Base-by-base conservation (phyloP, 2,797 vertebrate genomes). In the Leucoraja ocellata region DNA sequence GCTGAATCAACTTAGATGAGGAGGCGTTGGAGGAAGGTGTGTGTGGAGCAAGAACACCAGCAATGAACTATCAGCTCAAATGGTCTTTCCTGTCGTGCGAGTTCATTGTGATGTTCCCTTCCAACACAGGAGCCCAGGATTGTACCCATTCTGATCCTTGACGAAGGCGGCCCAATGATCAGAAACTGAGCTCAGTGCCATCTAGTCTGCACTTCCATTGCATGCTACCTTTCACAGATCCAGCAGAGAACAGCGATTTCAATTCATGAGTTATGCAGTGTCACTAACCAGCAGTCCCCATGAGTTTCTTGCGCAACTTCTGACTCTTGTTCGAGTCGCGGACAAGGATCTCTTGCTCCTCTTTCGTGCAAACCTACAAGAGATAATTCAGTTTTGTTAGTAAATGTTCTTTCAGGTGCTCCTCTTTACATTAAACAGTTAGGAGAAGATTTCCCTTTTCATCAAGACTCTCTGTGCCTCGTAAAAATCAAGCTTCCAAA, bases 281-380 rank as follows among this genome's bases (percentile, higher is more conserved):
- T 0, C 71, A 61, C 96, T 95, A 95, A 99, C 98, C 98, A 96
- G 97, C 1, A 46, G 71, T 74, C 21, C 23, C 97, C 98, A 99
- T 96, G 5, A 99, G 98, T 94, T 99, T 99, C 95, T 99, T 99
- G 93, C 98, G 95, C 76, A 99, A 95, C 95, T 98, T 99, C 95
- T 99, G 98, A 95, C 99, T 99, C 96, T 98, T 99, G 96, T 99
- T 99, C 73, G 99, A 99, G 95, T 99, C 98, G 93, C 98, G 96
- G 18, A 98, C 98, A 93, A 99, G 96, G 94, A 99, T 98, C 95
- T 98, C 98, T 93, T 98, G 97, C 94, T 99, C 99, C 95, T 99
- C 99, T 94, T 95, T 97, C 84, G 99, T 99, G 95, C 99, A 99
- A 0, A 99, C 99, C 99, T 99, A 93, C 94, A 93, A 83, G 16